A percentile compares a stretch with the other conserved stretches of the same genome.
These are phyloP conservation scores for Diplolepis rosae DNA, from an alignment of 2,888 invertebrate genomes.

Conservation along the genomic window DNA sequence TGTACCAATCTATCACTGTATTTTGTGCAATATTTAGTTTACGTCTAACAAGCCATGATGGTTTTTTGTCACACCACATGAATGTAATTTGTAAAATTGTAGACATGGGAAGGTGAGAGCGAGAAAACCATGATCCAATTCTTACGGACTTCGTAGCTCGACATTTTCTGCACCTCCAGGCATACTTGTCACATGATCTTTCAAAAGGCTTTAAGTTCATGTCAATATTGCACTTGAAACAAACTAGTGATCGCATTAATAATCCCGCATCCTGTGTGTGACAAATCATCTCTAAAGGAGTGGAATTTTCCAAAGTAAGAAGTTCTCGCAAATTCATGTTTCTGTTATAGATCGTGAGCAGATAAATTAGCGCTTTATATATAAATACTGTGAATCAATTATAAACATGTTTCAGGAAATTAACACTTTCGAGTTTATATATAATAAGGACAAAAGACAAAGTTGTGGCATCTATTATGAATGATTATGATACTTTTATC, in stretches of 20 bases:
- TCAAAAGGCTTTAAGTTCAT: slow-evolving; percentile 5
- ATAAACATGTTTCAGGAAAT: no score
- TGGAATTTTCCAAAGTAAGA: background rate
- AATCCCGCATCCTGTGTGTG: background rate
- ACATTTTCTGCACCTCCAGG: slow-evolving; percentile 34
- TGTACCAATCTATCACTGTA: slow-evolving; percentile 36
- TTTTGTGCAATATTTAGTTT: slow-evolving; percentile 12
- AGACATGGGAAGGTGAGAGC: background rate
- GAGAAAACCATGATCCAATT: slow-evolving; percentile 21
- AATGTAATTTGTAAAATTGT: slow-evolving; percentile 20
- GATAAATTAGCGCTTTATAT: background rate
- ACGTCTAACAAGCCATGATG: background rate
- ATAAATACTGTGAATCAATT: background rate
- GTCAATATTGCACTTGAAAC: slow-evolving; percentile 24
- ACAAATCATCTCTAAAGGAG: background rate
- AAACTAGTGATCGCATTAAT: slow-evolving; percentile 1
- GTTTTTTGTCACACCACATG: slow-evolving; percentile 11
- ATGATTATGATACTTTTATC: background rate
- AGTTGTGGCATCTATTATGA: background rate
- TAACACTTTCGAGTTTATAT: no score
- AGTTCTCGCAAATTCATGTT: background rate
- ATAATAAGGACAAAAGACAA: no score
- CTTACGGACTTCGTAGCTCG: slow-evolving; percentile 11
- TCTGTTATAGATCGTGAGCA: background rate
- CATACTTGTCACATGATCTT: slow-evolving; percentile 32